Percentiles rank a stretch among this genome's conserved stretches.
Conservation (phyloP, 2,113 vertebrate species). For the Pseudonaja textilis region DNA sequence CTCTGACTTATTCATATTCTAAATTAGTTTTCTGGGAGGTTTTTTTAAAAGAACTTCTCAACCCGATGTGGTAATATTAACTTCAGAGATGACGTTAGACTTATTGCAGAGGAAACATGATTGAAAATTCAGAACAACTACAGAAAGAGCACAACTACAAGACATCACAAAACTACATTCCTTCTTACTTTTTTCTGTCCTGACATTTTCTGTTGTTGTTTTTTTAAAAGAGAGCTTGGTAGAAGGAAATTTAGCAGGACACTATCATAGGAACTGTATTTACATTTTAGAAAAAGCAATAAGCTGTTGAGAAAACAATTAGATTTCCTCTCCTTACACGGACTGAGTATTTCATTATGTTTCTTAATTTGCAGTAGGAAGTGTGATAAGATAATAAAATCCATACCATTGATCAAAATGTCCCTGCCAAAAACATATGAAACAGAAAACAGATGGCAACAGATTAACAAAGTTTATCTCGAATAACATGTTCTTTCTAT, state of each 20-base stretch:
- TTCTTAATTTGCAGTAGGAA: not conserved
- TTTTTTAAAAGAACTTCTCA: not conserved
- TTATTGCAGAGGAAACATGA: not conserved
- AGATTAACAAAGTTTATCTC: not conserved
- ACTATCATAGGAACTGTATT: not conserved
- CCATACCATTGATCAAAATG: constrained; percentile 1
- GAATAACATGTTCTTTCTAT: constrained; percentile 3
- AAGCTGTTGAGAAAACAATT: not conserved
- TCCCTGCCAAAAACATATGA: not conserved
- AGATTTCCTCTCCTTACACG: not conserved
- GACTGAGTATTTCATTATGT: not conserved
- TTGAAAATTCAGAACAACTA: not conserved
- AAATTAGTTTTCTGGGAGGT: not conserved
- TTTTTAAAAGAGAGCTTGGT: not conserved
- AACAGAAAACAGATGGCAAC: constrained; percentile 7
- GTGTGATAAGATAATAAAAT: constrained; percentile 3
- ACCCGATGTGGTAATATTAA: not conserved
- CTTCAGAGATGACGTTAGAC: not conserved
- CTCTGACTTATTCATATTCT: not conserved
- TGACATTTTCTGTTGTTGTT: not conserved
- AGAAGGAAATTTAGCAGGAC: not conserved
- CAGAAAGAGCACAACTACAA: not conserved
- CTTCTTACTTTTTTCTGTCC: not conserved
- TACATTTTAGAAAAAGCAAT: not conserved
- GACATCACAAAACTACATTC: not conserved